Conservation (phyloP, 2,888 invertebrate genomes). For the Tenthredo scrophulariae region DNA sequence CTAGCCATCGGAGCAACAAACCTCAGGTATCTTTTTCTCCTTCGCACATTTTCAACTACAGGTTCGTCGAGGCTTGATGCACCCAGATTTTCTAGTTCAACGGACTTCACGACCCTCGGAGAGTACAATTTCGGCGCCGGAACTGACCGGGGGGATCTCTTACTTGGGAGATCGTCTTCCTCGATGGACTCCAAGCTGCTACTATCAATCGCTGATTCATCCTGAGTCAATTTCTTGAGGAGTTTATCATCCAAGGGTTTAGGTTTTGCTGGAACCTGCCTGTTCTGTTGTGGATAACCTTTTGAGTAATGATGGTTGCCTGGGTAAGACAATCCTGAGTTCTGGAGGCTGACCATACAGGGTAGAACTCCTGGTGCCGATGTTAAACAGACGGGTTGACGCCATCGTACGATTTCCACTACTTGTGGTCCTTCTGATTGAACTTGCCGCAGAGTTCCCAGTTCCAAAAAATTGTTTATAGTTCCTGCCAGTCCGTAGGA, state of each 20-base stretch:
- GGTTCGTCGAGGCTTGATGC: conserved; percentile 7
- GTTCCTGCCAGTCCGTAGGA: not conserved
- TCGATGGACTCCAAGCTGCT: conserved; percentile 30
- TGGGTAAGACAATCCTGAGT: conserved; percentile 53
- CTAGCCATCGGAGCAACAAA: conserved; percentile 38
- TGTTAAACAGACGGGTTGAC: conserved; percentile 64
- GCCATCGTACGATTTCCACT: conserved; percentile 64
- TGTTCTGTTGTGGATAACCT: not conserved
- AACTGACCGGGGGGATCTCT: not conserved
- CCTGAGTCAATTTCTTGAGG: conserved; percentile 37
- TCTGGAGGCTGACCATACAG: conserved; percentile 53
- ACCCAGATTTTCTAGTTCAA: conserved; percentile 45
- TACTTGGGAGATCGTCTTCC: not conserved
- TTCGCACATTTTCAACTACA: not conserved
- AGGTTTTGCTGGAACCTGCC: not conserved
- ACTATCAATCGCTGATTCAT: not conserved
- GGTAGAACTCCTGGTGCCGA: conserved; percentile 56
- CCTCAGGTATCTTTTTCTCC: conserved; percentile 55
- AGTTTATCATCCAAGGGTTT: conserved; percentile 24
- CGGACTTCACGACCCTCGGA: not conserved
- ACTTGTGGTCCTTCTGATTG: conserved; percentile 51
- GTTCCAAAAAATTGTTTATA: not conserved
- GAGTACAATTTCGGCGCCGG: conserved; percentile 27
- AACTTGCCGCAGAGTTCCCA: not conserved
- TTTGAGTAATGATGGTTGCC: not conserved